These are phyloP conservation scores for Drosophila putrida DNA, from an alignment of 2,888 invertebrate genomes.

Conservation along the genomic window DNA sequence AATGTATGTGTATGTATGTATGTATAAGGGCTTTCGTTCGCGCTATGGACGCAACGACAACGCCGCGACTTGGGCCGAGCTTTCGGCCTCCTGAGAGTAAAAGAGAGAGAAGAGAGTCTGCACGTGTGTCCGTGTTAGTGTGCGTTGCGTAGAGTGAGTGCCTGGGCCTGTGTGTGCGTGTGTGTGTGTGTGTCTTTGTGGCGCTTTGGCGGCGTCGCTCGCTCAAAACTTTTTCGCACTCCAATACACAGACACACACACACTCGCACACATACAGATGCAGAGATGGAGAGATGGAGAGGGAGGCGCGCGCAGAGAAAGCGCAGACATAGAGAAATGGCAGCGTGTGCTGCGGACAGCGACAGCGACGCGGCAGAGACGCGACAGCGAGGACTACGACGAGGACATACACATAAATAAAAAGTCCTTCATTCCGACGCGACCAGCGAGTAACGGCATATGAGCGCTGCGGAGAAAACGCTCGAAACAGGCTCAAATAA, in stretches of 20 bases:
- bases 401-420: constrained; percentile 85
- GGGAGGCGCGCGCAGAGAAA: constrained; percentile 15
- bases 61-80: constrained; percentile 63
- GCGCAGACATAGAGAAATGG: constrained; percentile 41
- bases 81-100: constrained; percentile 29
- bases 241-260: constrained; percentile 29
- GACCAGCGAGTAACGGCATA: constrained; percentile 84
- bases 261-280: constrained; percentile 8
- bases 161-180: constrained; percentile 8
- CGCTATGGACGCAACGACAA: constrained; percentile 47
- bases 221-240: constrained; percentile 69
- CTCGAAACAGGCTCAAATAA: constrained; percentile 52
- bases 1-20: neutral
- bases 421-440: constrained; percentile 85
- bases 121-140: constrained; percentile 16
- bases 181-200: constrained; percentile 37
- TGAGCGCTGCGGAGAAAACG: constrained; percentile 72
- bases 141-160: constrained; percentile 11
- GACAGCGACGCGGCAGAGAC: constrained; percentile 72
- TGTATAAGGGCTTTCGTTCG: constrained; percentile 26
- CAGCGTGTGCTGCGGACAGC: constrained; percentile 57
- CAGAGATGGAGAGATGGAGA: constrained; percentile 18
- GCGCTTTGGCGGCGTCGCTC: constrained; percentile 57
- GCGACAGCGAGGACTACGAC: constrained; percentile 56
- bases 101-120: constrained; percentile 8